Base-by-base conservation (phyloP, 2,888 invertebrate genomes). In the Petrophora chlorosata region DNA sequence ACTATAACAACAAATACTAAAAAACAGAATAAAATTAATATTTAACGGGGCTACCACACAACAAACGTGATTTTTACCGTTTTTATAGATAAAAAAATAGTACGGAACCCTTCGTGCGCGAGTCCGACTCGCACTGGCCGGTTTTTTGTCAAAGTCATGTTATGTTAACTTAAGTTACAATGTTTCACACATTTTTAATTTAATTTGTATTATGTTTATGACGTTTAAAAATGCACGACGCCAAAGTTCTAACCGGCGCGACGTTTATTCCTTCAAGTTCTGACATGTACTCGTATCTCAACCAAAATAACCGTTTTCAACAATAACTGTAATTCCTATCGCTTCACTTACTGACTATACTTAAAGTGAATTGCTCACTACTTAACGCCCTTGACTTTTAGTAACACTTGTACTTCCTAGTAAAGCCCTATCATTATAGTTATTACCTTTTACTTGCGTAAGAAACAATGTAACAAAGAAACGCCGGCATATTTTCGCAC, bases 301-400 rank as follows among this genome's bases (percentile, higher is more conserved):
- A n/a, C n/a, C n/a, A n/a, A n/a, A n/a, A n/a, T n/a, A n/a, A n/a
- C n/a, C n/a, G n/a, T n/a, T n/a, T n/a, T n/a, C n/a, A n/a, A 5
- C 28, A 8, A 9, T 30, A 15, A 15, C 19, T 10, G 1, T 15
- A 30, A n/a, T 22, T 30, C 9, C 0, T 9, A 42, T 17, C 4
- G 10, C 15, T 25, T 4, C 25, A 12, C 13, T 32, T 33, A 13
- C 33, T 16, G n/a, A 14, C 12, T 23, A 29, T n/a, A 42, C 32
- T 38, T 38, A 42, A 32, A 22, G 13, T 15, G 16, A 39, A 33
- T 25, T 2, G 1, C 7, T 7, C 19, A 22, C 15, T 15, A 49
- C 16, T 33, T 14, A 26, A 9, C 22, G 49, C 38, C 49, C 49
- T 49, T 49, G 49, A 49, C 43, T 38, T 48, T 48, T 39, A 43